Base-by-base conservation (phyloP, 2,888 invertebrate genomes). In the Heliconius cydno region DNA sequence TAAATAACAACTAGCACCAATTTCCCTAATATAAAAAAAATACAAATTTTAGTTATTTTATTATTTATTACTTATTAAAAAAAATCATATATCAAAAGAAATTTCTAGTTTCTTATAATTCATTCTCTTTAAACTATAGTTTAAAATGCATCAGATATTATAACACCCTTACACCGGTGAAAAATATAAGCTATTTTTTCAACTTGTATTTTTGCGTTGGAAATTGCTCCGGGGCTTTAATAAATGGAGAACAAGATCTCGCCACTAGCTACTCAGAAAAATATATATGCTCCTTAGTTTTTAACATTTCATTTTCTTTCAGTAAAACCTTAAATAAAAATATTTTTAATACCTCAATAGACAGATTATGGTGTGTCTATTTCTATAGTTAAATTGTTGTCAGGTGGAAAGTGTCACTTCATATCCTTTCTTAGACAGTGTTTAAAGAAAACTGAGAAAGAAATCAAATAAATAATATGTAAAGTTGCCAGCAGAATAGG, bases 101-200 rank as follows among this genome's bases (percentile, higher is more conserved):
- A 52, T 9, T 0, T 52, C 52, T 52, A 52, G 52, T 52, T 52
- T 7, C 52, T 30, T 22, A 5, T 38, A 60, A 9, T 25, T 15
- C 3, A 34, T 60, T 73, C 10, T 15, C 15, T 60, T 60, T 57
- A 60, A 60, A 73, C 25, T 60, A 60, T 38, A 60, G n/a, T 60
- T 60, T 60, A 73, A 73, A 73, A 9, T 73, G 60, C 41, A 57
- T 60, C 68, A 73, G 34, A 30, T 68, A 38, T 76, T 76, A 57
- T 77, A 77, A 70, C 60, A n/a, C 22, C 66, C 15, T 25, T 63
- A 67, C 34, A 68, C 9, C 70, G 22, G 70, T 70, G 68, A 77
- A 77, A 77, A 77, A 77, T 70, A 63, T 22, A 70, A 70, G 63
- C 57, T 57, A 67, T 67, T 67, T 77, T 73, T 73, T 73, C 60